A percentile compares a stretch with the other conserved stretches of the same genome.
Conservation (phyloP, 1,140 invertebrate species). For the Babylonia areolata region DNA sequence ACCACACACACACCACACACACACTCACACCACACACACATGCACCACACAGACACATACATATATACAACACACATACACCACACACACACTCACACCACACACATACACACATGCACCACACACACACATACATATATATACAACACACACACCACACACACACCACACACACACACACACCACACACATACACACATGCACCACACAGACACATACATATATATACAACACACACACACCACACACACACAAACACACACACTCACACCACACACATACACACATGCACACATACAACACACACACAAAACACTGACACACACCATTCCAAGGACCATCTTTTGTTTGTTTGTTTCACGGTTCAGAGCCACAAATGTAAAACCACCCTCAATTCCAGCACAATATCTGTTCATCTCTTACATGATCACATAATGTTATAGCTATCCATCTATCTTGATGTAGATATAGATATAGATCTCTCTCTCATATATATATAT, state of each 20-base stretch:
- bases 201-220: neutral
- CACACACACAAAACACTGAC: neutral
- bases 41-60: too few species aligned
- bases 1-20: too few species aligned
- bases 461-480: too few species aligned
- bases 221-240: neutral
- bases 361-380: neutral
- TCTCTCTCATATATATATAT: too few species aligned
- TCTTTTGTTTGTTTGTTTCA: too few species aligned
- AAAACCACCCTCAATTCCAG: neutral
- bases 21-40: too few species aligned
- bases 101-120: too few species aligned
- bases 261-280: neutral
- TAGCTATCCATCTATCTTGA: too few species aligned
- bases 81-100: too few species aligned
- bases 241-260: constrained; percentile 18
- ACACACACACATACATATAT: too few species aligned
- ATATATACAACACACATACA: too few species aligned
- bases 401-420: neutral
- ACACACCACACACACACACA: neutral
- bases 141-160: too few species aligned
- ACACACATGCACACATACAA: neutral
- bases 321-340: neutral
- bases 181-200: neutral
- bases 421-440: neutral